Evolutionary conservation across 1,140 invertebrate species (phyloP), one percentile per base, ranked within the genome.

Genomic region (Bradysia coprophila): DNA sequence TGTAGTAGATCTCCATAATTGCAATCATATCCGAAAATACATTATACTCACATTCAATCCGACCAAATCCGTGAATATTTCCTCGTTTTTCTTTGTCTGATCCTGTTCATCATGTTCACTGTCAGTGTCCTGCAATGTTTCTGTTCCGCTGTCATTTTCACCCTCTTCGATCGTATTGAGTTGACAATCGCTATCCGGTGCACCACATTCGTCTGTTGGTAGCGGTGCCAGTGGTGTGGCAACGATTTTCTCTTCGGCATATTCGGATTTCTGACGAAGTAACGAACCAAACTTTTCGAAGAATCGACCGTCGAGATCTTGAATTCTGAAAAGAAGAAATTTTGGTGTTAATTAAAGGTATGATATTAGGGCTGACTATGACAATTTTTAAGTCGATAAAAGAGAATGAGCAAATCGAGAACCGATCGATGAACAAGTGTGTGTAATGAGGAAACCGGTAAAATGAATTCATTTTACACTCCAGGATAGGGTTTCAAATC

Each of bases 231-330:
- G 46, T 0, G 67, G 65, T n/a, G 65, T 68, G 3, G 65, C 57
- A n/a, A n/a, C n/a, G 40, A 68, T 62, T 32, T 62, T 57, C 44
- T 57, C 44, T 9, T 68, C 68, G 6, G 68, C 67, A 23, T 60
- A 63, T 42, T 62, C 59, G 9, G 66, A 71, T 36, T 69, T 71
- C 55, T 81, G 76, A n/a, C 73, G 73, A 22, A 83, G 55, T 13
- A 81, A 58, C 0, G 74, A 77, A 1, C 81, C 80, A 50, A 83
- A 78, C 47, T 76, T 79, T 53, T 85, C 81, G 53, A 85, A 85
- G 52, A 84, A 85, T 23, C 79, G 73, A 48, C 76, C 77, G 57
- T 85, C 80, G 3, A 76, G 64, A 62, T 81, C 75, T 62, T 81
- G 78, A 43, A 82, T 70, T 62, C 79, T 81, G 38, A 36, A 36